Percentiles rank a stretch among this genome's conserved stretches.
Evolutionary conservation across 2,888 invertebrate species (phyloP).

Genomic region (Pammene fasciana): DNA sequence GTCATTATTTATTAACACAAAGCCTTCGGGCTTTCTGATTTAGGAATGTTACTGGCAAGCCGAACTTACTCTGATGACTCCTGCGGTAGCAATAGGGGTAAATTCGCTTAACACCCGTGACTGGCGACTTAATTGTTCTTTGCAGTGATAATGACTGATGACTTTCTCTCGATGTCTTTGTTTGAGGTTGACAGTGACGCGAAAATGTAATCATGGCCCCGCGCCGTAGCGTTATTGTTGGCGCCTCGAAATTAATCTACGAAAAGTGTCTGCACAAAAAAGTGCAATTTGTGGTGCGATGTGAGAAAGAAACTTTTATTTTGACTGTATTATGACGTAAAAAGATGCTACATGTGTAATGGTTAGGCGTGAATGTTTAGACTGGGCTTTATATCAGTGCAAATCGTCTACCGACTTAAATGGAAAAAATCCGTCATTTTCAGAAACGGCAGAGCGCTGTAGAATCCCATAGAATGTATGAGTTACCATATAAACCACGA

Average conservation of each 20-base stretch:
- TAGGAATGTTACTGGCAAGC: slow-evolving; percentile 55
- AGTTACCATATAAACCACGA: too few relatives aligned
- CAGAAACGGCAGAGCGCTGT: not conserved
- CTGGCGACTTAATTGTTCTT: slow-evolving; percentile 76
- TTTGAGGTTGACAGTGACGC: slow-evolving; percentile 73
- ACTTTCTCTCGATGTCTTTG: slow-evolving; percentile 76
- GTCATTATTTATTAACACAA: slow-evolving; percentile 57
- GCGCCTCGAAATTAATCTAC: slow-evolving; percentile 60
- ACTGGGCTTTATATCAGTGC: not conserved
- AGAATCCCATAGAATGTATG: too few relatives aligned
- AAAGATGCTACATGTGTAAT: not conserved
- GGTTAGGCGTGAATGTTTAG: not conserved
- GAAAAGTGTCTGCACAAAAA: slow-evolving; percentile 61
- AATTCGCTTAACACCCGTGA: slow-evolving; percentile 78
- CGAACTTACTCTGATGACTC: slow-evolving; percentile 39
- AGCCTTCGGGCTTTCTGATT: slow-evolving; percentile 63
- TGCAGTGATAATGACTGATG: slow-evolving; percentile 79
- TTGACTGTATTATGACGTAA: not conserved
- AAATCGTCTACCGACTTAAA: not conserved
- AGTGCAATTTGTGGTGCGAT: slow-evolving; percentile 45
- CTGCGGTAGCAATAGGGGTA: slow-evolving; percentile 55
- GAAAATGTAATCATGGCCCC: slow-evolving; percentile 76
- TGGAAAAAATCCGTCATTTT: not conserved
- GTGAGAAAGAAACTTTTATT: not conserved
- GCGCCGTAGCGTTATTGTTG: slow-evolving; percentile 40